phyloP scores from a whole-genome alignment of 2,797 vertebrate species.

The Pseudochirops corinnae region DNA sequence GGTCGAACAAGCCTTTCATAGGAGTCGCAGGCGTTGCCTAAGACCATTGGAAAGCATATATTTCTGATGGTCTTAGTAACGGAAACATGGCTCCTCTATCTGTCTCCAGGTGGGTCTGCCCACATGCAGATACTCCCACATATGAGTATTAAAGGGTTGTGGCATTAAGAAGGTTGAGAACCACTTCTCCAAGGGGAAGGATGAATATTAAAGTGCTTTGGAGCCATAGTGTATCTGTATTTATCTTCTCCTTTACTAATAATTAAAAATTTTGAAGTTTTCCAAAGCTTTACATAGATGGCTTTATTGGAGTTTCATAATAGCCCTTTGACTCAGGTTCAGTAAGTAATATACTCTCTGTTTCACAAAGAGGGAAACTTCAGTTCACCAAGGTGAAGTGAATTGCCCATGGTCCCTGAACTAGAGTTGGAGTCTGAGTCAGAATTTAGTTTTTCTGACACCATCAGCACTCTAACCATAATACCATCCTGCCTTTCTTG shows the following conservation, averaged over 20 bases:
- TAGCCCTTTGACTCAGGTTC: neutral
- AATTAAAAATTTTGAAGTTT: neutral
- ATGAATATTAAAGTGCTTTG: neutral
- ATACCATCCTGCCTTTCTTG: neutral
- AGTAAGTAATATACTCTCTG: neutral
- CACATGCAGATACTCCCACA: too few relatives aligned
- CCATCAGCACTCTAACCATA: neutral
- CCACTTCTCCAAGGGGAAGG: too few relatives aligned
- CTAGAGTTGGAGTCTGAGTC: neutral
- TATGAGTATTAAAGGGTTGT: too few relatives aligned
- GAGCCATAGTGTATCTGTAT: neutral
- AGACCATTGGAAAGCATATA: too few relatives aligned
- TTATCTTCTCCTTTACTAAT: neutral
- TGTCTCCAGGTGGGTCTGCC: too few relatives aligned
- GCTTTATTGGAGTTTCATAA: neutral
- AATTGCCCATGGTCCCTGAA: neutral
- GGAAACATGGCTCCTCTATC: too few relatives aligned
- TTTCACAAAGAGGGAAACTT: neutral
- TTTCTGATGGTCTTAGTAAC: too few relatives aligned
- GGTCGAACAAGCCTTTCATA: too few relatives aligned
- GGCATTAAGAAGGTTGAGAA: too few relatives aligned
- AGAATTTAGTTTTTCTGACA: neutral
- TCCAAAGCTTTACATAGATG: neutral
- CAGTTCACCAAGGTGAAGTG: neutral
- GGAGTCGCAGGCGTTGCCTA: too few relatives aligned